phyloP scores from a whole-genome alignment of 2,113 vertebrate species.

The Gallinago undulata region DNA sequence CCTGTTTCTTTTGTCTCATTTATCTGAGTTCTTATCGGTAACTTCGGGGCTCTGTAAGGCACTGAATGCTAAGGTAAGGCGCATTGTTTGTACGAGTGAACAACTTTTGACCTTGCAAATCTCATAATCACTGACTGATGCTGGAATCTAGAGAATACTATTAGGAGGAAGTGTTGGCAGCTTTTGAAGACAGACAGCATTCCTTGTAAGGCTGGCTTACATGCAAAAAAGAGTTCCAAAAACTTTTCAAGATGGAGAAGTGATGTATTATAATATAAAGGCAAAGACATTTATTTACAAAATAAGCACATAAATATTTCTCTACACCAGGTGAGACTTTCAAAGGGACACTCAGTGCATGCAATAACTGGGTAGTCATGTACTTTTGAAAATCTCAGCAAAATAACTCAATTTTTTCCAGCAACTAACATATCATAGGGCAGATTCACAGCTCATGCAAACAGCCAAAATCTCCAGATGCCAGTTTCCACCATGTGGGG shows the following conservation, averaged over 20 bases:
- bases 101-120: neutral
- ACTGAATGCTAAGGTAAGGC: neutral
- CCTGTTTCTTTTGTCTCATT: neutral
- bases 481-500: neutral
- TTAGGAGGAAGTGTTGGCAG: neutral
- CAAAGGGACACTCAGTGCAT: neutral
- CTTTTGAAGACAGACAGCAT: neutral
- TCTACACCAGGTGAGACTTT: neutral
- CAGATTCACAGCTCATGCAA: conserved; percentile 18
- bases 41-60: neutral
- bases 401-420: neutral
- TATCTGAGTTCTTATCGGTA: neutral
- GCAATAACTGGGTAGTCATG: neutral
- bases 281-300: neutral
- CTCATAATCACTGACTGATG: neutral
- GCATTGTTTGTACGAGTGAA: neutral
- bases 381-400: neutral
- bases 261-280: neutral
- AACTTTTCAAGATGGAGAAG: neutral
- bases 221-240: neutral
- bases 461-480: neutral
- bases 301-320: neutral
- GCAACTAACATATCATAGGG: neutral
- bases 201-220: neutral
- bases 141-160: neutral